A percentile compares a stretch with the other conserved stretches of the same genome.
These are phyloP conservation scores for Calonectris borealis DNA, from an alignment of 2,113 vertebrate species.

Conservation along the genomic window DNA sequence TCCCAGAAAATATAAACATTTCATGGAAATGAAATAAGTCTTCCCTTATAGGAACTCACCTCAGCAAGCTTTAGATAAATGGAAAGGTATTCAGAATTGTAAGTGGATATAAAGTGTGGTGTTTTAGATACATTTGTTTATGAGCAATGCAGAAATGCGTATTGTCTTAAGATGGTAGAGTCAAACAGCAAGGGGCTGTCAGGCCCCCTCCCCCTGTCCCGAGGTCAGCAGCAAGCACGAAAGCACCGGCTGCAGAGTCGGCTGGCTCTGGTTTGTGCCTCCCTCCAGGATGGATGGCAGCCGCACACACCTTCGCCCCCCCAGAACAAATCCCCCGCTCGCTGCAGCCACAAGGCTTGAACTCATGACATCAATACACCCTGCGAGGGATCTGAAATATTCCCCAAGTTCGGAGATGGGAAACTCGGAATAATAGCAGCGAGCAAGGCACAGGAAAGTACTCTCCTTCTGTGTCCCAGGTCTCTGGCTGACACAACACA, in stretches of 20 bases:
- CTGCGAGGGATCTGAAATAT: neutral
- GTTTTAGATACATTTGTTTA: slow-evolving; percentile 53
- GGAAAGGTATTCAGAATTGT: slow-evolving; percentile 65
- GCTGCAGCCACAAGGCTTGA: neutral
- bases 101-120: slow-evolving; percentile 56
- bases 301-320: neutral
- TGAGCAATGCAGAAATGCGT: slow-evolving; percentile 19
- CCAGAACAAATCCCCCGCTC: neutral
- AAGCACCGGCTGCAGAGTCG: neutral
- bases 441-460: neutral
- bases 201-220: neutral
- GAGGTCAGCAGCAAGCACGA: neutral
- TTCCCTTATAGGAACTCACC: slow-evolving; percentile 72
- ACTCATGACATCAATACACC: neutral
- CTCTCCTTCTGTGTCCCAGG: neutral
- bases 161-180: neutral
- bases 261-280: neutral
- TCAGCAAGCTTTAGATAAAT: slow-evolving; percentile 65
- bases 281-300: neutral
- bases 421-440: neutral
- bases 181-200: neutral
- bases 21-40: slow-evolving; percentile 84
- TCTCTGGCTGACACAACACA: slow-evolving; percentile 31
- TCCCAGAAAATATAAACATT: slow-evolving; percentile 89
- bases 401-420: neutral